These are phyloP conservation scores for Picathartes gymnocephalus DNA, from an alignment of 2,113 vertebrate species.

Conservation along the genomic window DNA sequence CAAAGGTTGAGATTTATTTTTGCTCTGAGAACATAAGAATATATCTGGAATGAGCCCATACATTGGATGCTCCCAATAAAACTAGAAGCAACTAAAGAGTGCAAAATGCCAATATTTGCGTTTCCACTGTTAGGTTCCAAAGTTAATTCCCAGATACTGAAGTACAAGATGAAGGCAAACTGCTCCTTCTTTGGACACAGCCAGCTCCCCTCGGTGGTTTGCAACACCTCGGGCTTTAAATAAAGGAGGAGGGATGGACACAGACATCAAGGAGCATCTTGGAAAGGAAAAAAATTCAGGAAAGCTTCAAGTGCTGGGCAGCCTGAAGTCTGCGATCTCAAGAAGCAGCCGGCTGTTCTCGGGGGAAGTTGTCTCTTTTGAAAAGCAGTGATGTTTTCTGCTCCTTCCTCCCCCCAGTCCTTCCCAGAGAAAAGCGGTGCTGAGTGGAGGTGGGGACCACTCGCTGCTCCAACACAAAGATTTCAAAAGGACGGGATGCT, in stretches of 20 bases:
- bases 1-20: neutral
- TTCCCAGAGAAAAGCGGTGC: neutral
- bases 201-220: neutral
- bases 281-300: neutral
- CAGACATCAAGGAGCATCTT: neutral
- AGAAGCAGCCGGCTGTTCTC: neutral
- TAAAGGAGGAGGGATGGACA: neutral
- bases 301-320: neutral
- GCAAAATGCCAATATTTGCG: neutral
- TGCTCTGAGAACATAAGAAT: neutral
- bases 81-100: neutral
- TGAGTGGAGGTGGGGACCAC: neutral
- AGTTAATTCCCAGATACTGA: neutral
- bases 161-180: neutral
- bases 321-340: neutral
- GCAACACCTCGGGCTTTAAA: fast-evolving
- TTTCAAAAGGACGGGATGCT: neutral
- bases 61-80: neutral
- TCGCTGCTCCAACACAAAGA: neutral
- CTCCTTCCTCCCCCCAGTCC: neutral
- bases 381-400: neutral
- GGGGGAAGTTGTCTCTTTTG: neutral
- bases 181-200: neutral
- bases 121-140: neutral
- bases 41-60: neutral